Conservation (phyloP, 2,797 vertebrate genomes). For the Cheirogaleus major region DNA sequence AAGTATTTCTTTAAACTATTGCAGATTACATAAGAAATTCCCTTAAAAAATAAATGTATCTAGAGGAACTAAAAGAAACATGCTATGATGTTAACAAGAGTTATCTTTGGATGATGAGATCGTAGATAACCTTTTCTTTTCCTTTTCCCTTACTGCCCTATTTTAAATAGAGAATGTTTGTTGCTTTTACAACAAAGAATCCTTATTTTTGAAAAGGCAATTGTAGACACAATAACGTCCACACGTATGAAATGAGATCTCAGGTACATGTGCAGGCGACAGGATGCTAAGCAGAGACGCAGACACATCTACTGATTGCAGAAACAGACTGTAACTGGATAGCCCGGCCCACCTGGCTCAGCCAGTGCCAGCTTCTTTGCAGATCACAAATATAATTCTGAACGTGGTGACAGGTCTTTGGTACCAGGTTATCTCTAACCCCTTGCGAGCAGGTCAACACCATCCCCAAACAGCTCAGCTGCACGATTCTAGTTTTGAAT, state of each 20-base stretch:
- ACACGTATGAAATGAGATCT: conserved; percentile 8
- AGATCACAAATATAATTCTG: conserved; percentile 1
- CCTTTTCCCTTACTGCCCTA: background rate
- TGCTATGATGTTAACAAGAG: background rate
- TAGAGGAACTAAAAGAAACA: background rate
- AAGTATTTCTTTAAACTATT: conserved; percentile 19
- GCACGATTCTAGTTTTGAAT: conserved; percentile 35
- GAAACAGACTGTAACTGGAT: conserved; percentile 35
- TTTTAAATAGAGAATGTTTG: background rate
- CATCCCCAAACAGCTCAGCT: background rate
- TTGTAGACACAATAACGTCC: conserved; percentile 3
- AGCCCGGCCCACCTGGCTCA: background rate
- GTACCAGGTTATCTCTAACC: conserved; percentile 23
- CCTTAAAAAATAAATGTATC: background rate
- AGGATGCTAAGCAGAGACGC: background rate
- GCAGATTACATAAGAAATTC: background rate
- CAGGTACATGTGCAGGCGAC: background rate
- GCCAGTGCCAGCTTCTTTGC: background rate
- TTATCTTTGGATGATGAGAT: background rate
- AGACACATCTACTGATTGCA: background rate
- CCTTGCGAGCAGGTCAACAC: background rate
- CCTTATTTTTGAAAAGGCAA: conserved; percentile 26
- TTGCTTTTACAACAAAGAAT: background rate
- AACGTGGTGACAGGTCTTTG: conserved; percentile 9
- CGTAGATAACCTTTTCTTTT: background rate